Conservation (phyloP, 1,140 invertebrate genomes). For the Drosophila parabipectinata region DNA sequence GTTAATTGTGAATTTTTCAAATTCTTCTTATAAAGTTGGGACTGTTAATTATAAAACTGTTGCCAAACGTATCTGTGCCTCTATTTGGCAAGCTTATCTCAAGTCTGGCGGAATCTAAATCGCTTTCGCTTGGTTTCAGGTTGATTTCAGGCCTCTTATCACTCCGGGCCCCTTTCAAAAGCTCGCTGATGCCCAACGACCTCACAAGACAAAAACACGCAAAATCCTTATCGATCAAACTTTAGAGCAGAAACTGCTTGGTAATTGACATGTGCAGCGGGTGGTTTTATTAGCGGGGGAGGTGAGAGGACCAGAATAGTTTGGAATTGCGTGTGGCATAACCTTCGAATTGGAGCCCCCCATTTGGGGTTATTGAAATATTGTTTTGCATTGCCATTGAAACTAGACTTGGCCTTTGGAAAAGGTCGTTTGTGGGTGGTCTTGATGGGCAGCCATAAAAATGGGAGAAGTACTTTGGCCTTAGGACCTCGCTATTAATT, state of each 20-base stretch:
- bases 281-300: not conserved
- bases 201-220: conserved; percentile 51
- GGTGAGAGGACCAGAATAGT: conserved; percentile 8
- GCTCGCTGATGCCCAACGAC: conserved; percentile 18
- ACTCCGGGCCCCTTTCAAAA: conserved; percentile 43
- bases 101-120: conserved; percentile 47
- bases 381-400: conserved; percentile 40
- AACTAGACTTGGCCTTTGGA: conserved; percentile 20
- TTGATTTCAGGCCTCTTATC: conserved; percentile 27
- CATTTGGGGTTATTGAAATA: conserved; percentile 46
- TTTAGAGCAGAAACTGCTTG: conserved; percentile 50
- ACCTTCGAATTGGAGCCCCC: conserved; percentile 57
- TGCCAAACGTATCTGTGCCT: conserved; percentile 20
- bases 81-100: conserved; percentile 47
- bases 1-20: not conserved
- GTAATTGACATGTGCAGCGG: conserved; percentile 48
- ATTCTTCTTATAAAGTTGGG: not conserved
- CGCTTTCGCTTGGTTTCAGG: conserved; percentile 47
- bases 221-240: conserved; percentile 80
- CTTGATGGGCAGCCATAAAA: conserved; percentile 1
- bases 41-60: conserved; percentile 8
- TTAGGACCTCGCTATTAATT: conserved; percentile 5
- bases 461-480: not conserved
- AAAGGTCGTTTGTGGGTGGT: conserved; percentile 58
- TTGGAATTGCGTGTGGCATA: conserved; percentile 58